Conservation (phyloP, 2,888 invertebrate species). For the Gari tellinella region DNA sequence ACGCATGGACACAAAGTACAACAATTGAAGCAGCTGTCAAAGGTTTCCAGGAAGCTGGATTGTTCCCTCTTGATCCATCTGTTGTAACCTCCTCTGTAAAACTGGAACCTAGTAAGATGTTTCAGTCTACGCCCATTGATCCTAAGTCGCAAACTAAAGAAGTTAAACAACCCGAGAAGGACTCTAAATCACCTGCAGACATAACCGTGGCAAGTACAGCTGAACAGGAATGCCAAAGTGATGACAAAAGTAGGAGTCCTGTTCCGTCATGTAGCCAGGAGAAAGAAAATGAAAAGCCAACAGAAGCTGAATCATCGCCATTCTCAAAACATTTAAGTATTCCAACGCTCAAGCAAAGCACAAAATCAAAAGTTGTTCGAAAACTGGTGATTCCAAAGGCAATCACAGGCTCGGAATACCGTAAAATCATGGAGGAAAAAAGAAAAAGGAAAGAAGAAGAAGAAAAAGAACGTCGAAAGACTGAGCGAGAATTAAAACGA, state of each 20-base stretch:
- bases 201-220: neutral
- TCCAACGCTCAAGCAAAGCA: neutral
- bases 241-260: no score
- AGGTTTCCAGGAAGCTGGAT: constrained; percentile 21
- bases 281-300: neutral
- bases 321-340: neutral
- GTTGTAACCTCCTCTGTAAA: constrained; percentile 8
- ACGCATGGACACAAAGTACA: constrained; percentile 30
- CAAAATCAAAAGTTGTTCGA: neutral
- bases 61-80: constrained; percentile 19
- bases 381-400: constrained; percentile 2
- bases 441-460: constrained; percentile 5
- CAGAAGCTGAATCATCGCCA: neutral
- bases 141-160: neutral
- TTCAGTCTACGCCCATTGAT: neutral
- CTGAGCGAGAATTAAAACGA: neutral
- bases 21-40: constrained; percentile 38
- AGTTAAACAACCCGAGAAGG: neutral
- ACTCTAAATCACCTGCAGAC: neutral
- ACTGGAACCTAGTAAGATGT: constrained; percentile 19
- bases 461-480: constrained; percentile 1
- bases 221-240: neutral
- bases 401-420: neutral
- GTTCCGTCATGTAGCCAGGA: no score
- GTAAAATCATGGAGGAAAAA: neutral